Base-by-base conservation (phyloP, 2,888 invertebrate genomes). In the Metalampra italica region DNA sequence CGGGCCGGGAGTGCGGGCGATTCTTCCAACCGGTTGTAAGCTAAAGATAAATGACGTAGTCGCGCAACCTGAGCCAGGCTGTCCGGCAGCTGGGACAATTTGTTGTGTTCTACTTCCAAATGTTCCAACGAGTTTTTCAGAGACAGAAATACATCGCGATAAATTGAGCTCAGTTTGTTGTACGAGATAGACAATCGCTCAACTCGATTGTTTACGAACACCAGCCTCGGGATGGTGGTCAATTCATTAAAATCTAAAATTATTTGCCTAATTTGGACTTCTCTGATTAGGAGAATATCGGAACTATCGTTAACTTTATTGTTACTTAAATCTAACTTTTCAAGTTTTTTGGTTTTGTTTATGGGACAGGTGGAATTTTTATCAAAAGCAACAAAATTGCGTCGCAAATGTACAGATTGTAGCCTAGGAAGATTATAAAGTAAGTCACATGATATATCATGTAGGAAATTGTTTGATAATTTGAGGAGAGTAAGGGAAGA, bases 221-320 rank as follows among this genome's bases (percentile, higher is more conserved):
- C 91, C 49, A 92, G 91, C 42, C 90, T 90, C 13, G 94, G 92
- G 50, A 97, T 80, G 43, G 88, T 85, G 13, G 90, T 87, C 46
- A 97, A 90, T 70, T 94, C 94, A 77, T 97, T 97, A 68, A 94
- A 93, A 60, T 95, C 95, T 69, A 97, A 84, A 82, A 96, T 96
- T 53, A 97, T 90, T 67, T 96, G 96, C 56, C 94, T 91, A 50
- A 96, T 91, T 72, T 93, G 94, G 50, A 95, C 90, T 62, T 94
- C 93, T 53, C 92, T 92, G 64, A 93, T 92, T 63, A 96, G 93
- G 54, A 92, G 88, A 60, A 92, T 91, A 50, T 91, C 90, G 9
- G 93, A 92, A 53, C 95, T 83, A 52, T 91, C 90, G 54, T 93
- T 93, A 52, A 97, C 90, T 70, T 93, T 93, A 78, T 97, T 97